These are phyloP conservation scores for Halcyon senegalensis DNA, from an alignment of 2,113 vertebrate genomes.

Conservation along the genomic window DNA sequence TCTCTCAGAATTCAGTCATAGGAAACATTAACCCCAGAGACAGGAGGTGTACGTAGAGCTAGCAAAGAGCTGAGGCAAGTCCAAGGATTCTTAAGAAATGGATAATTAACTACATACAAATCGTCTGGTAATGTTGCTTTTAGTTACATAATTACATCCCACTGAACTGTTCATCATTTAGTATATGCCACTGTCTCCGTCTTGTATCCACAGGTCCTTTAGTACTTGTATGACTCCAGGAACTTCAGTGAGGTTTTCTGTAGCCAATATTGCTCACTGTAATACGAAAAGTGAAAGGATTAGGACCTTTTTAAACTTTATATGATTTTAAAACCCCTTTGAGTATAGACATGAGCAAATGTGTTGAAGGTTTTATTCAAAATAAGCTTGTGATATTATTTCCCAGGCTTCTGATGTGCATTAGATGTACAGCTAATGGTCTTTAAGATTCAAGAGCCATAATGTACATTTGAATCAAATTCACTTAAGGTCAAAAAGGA, in stretches of 20 bases:
- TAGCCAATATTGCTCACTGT: neutral
- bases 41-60: neutral
- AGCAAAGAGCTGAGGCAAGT: neutral
- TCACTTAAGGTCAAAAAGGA: constrained; percentile 67
- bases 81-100: neutral
- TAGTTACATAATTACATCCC: neutral
- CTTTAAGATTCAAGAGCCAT: constrained; percentile 61
- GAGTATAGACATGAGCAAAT: neutral
- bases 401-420: constrained; percentile 2
- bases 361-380: constrained; percentile 12
- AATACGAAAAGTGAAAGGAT: neutral
- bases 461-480: constrained; percentile 67
- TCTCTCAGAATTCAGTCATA: neutral
- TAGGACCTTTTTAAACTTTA: neutral
- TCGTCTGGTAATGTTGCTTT: neutral
- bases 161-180: neutral
- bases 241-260: neutral
- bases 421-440: constrained; percentile 61
- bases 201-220: neutral
- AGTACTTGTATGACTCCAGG: neutral
- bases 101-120: neutral
- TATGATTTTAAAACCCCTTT: neutral
- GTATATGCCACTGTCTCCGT: neutral
- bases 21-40: neutral
- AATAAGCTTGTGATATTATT: constrained; percentile 18